Evolutionary conservation across 1,140 invertebrate species (phyloP).

Genomic region (Anastatus disparis): DNA sequence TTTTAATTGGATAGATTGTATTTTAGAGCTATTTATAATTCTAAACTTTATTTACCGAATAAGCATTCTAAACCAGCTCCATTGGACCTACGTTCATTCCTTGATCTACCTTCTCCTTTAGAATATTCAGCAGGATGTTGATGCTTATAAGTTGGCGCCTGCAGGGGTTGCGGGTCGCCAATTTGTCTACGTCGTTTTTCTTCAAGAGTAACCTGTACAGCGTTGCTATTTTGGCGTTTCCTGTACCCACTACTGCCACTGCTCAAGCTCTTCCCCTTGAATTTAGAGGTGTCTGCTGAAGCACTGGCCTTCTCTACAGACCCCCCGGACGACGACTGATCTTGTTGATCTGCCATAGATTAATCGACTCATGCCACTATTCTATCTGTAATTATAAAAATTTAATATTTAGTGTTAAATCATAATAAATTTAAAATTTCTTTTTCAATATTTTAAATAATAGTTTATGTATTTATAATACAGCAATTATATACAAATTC

Average conservation of each 20-base stretch:
- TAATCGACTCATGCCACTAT: conserved; percentile 70
- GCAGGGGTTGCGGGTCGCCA: conserved; percentile 51
- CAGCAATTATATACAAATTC: neutral
- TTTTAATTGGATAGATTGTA: too few relatives aligned
- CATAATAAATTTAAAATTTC: too few relatives aligned
- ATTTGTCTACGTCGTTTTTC: conserved; percentile 63
- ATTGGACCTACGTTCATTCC: conserved; percentile 59
- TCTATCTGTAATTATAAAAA: conserved; percentile 63
- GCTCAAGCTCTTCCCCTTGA: conserved; percentile 59
- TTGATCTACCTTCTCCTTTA: conserved; percentile 56
- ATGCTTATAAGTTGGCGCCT: conserved; percentile 37
- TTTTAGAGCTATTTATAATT: too few relatives aligned
- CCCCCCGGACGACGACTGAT: conserved; percentile 68
- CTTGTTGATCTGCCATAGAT: conserved; percentile 70
- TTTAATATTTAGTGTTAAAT: too few relatives aligned
- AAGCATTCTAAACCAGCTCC: conserved; percentile 61
- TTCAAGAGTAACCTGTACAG: conserved; percentile 55
- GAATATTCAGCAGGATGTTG: conserved; percentile 49
- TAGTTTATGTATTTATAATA: too few relatives aligned
- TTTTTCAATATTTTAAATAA: too few relatives aligned
- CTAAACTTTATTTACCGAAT: conserved; percentile 57
- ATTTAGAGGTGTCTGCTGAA: conserved; percentile 67
- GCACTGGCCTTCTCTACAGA: conserved; percentile 68
- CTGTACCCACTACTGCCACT: conserved; percentile 57
- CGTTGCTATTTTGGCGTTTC: conserved; percentile 62